Evolutionary conservation across 1,140 invertebrate species (phyloP), one percentile per base, ranked within the genome.

Genomic region (Hylaeus anthracinus): DNA sequence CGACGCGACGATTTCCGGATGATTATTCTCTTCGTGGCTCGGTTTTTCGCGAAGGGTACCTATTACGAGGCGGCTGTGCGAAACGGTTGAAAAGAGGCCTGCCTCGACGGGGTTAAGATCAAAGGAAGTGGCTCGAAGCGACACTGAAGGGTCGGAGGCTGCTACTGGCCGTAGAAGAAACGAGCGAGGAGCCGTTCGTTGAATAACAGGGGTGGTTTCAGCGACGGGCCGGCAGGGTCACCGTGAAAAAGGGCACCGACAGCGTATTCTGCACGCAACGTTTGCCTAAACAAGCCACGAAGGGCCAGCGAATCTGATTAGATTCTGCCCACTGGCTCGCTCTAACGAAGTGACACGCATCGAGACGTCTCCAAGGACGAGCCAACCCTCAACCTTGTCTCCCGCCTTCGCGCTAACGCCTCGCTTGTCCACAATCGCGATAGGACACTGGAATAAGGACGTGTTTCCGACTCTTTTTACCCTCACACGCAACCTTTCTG

Each of bases 51-150:
- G 81, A 84, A 87, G 84, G 84, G 77, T 81, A 81, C 85, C 85
- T 87, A 87, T 86, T 87, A 87, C 85, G 71, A 71, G 67, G 75
- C 86, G 80, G 85, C 82, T 73, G 79, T 71, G 72, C 55, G 82
- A 86, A 86, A 86, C 82, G 86, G 74, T 88, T 86, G 81, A 88
- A 88, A 87, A 88, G 86, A 88, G 82, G 82, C 86, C 84, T 81
- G 72, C 85, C 75, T 85, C 80, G 77, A 80, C 64, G 87, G 81
- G 79, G 85, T 88, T 84, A 88, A 88, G 87, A 88, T 88, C 87
- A 88, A 88, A 88, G 87, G 72, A 86, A 88, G 87, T 86, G 82
- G 78, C 84, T 83, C 79, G 80, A 56, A 80, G 80, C 75, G 64
- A 67, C 67, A 37, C 58, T 77, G 55, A 72, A 67, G 73, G 81